phyloP scores from a whole-genome alignment of 2,113 vertebrate genomes.

The Indri indri region DNA sequence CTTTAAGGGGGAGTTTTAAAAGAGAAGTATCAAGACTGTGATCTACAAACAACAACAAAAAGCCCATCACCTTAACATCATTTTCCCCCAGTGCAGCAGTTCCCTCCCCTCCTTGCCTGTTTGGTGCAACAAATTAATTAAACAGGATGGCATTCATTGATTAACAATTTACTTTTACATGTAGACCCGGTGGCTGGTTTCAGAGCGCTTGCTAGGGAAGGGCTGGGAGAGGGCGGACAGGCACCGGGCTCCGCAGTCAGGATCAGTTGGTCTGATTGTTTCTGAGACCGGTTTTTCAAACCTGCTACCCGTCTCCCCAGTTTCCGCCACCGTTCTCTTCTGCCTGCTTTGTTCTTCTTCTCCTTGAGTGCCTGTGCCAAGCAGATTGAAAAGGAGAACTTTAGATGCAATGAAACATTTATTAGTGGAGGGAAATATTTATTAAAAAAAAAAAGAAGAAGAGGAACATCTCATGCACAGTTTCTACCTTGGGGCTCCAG shows the following conservation, averaged over 20 bases:
- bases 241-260: constrained; percentile 24
- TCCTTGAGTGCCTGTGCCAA: constrained; percentile 14
- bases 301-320: constrained; percentile 62
- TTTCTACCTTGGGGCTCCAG: constrained; percentile 47
- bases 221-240: neutral
- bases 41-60: constrained; percentile 46
- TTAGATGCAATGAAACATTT: constrained; percentile 65
- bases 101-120: constrained; percentile 24
- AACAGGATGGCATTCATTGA: constrained; percentile 74
- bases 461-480: neutral
- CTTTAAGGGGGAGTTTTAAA: constrained; percentile 58
- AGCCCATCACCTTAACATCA: neutral
- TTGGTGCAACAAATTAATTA: constrained; percentile 81
- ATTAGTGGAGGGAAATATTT: constrained; percentile 67
- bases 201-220: constrained; percentile 4
- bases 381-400: constrained; percentile 57
- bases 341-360: constrained; percentile 46
- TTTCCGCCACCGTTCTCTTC: constrained; percentile 45
- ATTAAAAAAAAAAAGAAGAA: neutral
- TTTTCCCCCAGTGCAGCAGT: neutral
- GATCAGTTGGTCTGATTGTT: constrained; percentile 14
- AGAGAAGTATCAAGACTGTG: constrained; percentile 47
- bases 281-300: constrained; percentile 66
- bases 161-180: constrained; percentile 76
- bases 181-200: constrained; percentile 56